Conservation (phyloP, 2,113 vertebrate genomes). For the Nymphicus hollandicus region DNA sequence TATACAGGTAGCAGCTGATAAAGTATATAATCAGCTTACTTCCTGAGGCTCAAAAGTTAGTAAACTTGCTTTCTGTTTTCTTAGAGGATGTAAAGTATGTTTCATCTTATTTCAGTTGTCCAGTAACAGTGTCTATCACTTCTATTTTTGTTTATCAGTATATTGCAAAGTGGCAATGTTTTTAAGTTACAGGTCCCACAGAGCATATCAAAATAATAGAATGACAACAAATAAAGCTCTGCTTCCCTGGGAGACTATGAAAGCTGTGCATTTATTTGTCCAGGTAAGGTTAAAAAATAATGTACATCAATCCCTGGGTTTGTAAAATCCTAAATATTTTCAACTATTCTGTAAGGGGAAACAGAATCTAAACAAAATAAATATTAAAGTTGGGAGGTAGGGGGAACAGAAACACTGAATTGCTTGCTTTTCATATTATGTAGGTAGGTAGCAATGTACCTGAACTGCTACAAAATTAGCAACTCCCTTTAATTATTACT, state of each 20-base stretch:
- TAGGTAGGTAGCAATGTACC: neutral
- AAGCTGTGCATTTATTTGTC: neutral
- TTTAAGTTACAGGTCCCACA: neutral
- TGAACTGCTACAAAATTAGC: constrained; percentile 64
- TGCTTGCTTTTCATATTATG: neutral
- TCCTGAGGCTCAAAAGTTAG: neutral
- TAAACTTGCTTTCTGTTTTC: neutral
- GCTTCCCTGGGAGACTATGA: neutral
- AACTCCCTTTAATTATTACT: constrained; percentile 70
- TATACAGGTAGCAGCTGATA: neutral
- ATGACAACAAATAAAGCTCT: neutral
- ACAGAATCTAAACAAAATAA: constrained; percentile 69
- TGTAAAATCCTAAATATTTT: neutral
- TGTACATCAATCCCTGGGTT: neutral
- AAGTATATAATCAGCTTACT: neutral
- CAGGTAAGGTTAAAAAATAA: neutral
- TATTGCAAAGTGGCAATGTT: neutral
- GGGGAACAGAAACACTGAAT: constrained; percentile 14
- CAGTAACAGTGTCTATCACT: neutral
- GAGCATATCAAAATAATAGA: neutral
- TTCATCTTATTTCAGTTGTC: neutral
- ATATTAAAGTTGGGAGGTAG: neutral
- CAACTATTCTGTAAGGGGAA: constrained; percentile 71
- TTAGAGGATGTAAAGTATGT: neutral
- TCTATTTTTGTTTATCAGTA: neutral